Evolutionary conservation across 2,888 invertebrate species (phyloP).

Genomic region (Megastigmus dorsalis): DNA sequence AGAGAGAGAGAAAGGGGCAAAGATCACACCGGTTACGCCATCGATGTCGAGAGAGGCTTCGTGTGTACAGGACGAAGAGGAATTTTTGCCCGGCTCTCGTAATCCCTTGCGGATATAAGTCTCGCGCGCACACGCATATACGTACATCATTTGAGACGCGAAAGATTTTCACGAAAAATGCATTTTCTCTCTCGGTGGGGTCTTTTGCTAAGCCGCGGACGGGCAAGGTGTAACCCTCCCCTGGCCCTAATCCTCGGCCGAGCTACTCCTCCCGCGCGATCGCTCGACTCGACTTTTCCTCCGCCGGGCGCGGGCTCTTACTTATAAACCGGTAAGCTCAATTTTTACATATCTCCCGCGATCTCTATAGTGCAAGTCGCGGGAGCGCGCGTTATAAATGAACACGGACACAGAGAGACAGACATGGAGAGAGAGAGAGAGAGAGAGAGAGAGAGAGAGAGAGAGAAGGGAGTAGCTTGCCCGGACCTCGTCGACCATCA

Average conservation of each 20-base stretch:
- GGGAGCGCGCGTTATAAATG: slow-evolving; percentile 42
- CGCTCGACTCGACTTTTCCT: neutral
- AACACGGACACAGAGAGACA: too few relatives aligned
- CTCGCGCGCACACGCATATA: neutral
- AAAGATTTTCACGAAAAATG: neutral
- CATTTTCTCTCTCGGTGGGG: too few relatives aligned
- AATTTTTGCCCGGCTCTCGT: too few relatives aligned
- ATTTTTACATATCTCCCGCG: neutral
- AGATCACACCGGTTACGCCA: slow-evolving; percentile 9
- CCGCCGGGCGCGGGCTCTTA: too few relatives aligned
- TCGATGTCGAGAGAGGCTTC: neutral
- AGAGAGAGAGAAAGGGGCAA: neutral
- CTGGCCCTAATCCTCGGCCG: slow-evolving; percentile 9
- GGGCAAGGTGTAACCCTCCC: neutral
- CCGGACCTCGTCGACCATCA: too few relatives aligned
- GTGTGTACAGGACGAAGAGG: too few relatives aligned
- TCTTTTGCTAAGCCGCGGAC: too few relatives aligned
- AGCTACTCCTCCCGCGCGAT: neutral
- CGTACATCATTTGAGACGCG: neutral
- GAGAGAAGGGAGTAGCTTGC: too few relatives aligned
- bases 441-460: too few relatives aligned
- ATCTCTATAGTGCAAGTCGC: neutral
- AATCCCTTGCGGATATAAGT: neutral
- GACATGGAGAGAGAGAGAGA: too few relatives aligned
- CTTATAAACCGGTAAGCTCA: neutral